Evolutionary conservation across 2,113 vertebrate genomes (phyloP).

Genomic region (Platysternon megacephalum): DNA sequence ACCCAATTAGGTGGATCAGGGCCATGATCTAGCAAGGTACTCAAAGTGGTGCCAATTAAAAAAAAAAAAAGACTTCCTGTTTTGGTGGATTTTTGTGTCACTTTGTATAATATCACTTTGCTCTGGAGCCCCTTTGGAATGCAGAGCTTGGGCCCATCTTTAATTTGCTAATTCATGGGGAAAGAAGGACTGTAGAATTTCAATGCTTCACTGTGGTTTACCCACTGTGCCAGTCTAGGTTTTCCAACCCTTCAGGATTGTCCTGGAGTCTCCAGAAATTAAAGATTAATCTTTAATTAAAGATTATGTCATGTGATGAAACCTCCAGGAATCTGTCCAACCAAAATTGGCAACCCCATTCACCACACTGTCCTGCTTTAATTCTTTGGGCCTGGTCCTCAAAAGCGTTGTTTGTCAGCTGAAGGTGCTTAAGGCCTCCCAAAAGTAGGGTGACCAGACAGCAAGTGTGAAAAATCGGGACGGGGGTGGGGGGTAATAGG

Average conservation of each 20-base stretch:
- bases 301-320: too few species aligned
- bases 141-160: not conserved
- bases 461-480: too few species aligned
- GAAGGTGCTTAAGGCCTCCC: not conserved
- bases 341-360: not conserved
- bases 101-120: not conserved
- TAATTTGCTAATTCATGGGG: not conserved
- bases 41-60: not conserved
- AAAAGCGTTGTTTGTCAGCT: not conserved
- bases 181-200: not conserved
- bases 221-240: accelerated
- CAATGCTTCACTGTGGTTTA: not conserved
- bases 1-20: not conserved
- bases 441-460: too few species aligned
- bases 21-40: not conserved
- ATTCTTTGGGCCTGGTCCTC: not conserved
- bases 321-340: too few species aligned
- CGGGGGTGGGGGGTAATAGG: too few species aligned
- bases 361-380: not conserved
- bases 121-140: accelerated
- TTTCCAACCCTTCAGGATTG: too few species aligned
- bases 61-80: accelerated
- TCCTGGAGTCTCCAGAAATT: too few species aligned
- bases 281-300: too few species aligned
- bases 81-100: accelerated